Base-by-base conservation (phyloP, 2,113 vertebrate genomes). In the Xiphias gladius region DNA sequence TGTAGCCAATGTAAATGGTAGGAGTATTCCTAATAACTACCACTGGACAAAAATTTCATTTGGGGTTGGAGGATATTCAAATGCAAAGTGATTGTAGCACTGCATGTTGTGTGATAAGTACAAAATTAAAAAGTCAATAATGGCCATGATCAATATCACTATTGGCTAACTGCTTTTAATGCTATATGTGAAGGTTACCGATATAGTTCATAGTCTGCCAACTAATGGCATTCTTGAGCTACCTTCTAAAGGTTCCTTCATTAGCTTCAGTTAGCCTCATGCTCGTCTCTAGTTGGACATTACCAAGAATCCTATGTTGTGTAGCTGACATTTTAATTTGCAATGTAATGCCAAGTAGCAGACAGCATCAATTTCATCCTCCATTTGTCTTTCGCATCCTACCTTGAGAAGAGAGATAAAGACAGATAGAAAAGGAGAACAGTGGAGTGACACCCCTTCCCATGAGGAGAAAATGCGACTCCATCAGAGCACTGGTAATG, bases 401-500 rank as follows among this genome's bases (percentile, higher is more conserved):
- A 89, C 82, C 89, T 89, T 86, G 75, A 91, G 69, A 70, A 70
- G 83, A 73, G 61, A 73, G 80, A 89, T 89, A 72, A 77, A 91
- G 87, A 90, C 46, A 69, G 86, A 90, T 82, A 82, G 37, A 72
- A 68, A 82, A 84, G 55, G 37, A 71, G 88, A 86, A 78, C 39
- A 73, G 85, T 35, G 66, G 83, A 92, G 89, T 91, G 91, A 89
- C 91, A 92, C 87, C 59, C 50, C 74, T 85, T 87, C 92, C 92
- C 92, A 79, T n/a, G 79, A 88, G 94, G 83, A 83, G 66, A 84
- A 87, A 83, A 78, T 52, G 76, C 32, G 67, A 87, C 93, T 94
- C 90, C 91, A 94, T 95, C 92, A 93, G 88, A 90, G 81, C 80
- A 70, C 86, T 86, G 78, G 88, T 94, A 95, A 95, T 93, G 93